These are phyloP conservation scores for Osmerus mordax DNA, from an alignment of 2,113 vertebrate species.

Conservation along the genomic window DNA sequence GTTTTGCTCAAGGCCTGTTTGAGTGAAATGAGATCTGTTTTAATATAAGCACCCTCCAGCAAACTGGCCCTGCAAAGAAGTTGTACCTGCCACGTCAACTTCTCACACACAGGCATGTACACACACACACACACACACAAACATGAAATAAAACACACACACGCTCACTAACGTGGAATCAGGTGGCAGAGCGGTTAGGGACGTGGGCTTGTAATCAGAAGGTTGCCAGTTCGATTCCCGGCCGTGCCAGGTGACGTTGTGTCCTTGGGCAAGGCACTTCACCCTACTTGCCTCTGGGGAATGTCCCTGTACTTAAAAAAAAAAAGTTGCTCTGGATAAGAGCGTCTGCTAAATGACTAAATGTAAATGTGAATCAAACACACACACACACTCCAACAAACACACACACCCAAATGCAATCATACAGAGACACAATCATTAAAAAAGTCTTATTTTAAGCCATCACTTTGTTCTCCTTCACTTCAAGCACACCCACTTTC, in stretches of 20 bases:
- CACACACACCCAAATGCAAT: background rate
- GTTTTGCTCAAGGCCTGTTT: slow-evolving; percentile 32
- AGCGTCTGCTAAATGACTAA: too few relatives aligned
- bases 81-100: slow-evolving; percentile 27
- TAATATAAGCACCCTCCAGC: slow-evolving; percentile 29
- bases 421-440: background rate
- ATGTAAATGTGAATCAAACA: too few relatives aligned
- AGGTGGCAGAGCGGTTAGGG: too few relatives aligned
- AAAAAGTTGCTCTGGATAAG: too few relatives aligned
- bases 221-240: too few relatives aligned
- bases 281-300: too few relatives aligned
- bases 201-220: too few relatives aligned
- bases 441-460: slow-evolving; percentile 7
- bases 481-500: slow-evolving; percentile 24
- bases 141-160: background rate
- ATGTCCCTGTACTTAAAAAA: too few relatives aligned
- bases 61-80: slow-evolving; percentile 9
- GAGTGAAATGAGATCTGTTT: slow-evolving; percentile 34
- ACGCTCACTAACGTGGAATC: background rate
- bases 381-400: background rate
- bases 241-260: too few relatives aligned
- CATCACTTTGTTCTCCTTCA: slow-evolving; percentile 29
- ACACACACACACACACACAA: slow-evolving; percentile 1
- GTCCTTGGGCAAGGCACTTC: too few relatives aligned
- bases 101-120: background rate